Evolutionary conservation across 1,140 invertebrate species (phyloP).

Genomic region (Diorhabda sublineata): DNA sequence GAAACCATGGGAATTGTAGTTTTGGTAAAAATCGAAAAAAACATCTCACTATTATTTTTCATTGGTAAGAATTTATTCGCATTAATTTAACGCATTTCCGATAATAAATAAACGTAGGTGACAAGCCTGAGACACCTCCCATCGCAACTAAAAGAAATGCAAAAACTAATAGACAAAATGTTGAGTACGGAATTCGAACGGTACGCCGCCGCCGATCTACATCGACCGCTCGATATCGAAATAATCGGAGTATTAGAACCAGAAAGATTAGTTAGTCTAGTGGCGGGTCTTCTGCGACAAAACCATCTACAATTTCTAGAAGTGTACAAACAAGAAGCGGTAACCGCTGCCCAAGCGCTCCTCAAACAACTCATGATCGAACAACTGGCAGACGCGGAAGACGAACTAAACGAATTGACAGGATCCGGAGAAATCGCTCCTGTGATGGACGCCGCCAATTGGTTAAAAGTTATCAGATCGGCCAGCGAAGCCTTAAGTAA

Average conservation of each 20-base stretch:
- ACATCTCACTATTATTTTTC: no score
- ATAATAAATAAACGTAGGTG: conserved; percentile 46
- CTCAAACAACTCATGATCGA: conserved; percentile 87
- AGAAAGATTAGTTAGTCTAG: conserved; percentile 65
- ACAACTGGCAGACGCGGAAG: conserved; percentile 65
- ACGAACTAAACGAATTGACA: conserved; percentile 59
- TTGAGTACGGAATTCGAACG: conserved; percentile 90
- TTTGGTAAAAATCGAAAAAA: no score
- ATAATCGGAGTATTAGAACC: conserved; percentile 61
- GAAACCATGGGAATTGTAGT: no score
- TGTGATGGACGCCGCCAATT: conserved; percentile 67
- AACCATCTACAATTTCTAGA: conserved; percentile 86
- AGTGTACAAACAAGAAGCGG: conserved; percentile 82
- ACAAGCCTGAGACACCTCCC: conserved; percentile 93
- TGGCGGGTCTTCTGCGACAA: conserved; percentile 82
- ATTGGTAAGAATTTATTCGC: no score
- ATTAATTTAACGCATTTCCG: no score
- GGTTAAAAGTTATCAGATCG: conserved; percentile 72
- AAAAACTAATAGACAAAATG: conserved; percentile 95
- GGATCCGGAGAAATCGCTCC: conserved; percentile 65
- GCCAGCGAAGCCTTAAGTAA: conserved; percentile 64
- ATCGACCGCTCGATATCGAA: conserved; percentile 68
- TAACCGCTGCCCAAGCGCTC: conserved; percentile 80
- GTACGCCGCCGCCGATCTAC: conserved; percentile 88
- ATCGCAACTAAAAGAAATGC: conserved; percentile 95